A percentile compares a stretch with the other conserved stretches of the same genome.
Conservation (phyloP, 2,797 vertebrate genomes). For the Mormyrus proboscirostris region DNA sequence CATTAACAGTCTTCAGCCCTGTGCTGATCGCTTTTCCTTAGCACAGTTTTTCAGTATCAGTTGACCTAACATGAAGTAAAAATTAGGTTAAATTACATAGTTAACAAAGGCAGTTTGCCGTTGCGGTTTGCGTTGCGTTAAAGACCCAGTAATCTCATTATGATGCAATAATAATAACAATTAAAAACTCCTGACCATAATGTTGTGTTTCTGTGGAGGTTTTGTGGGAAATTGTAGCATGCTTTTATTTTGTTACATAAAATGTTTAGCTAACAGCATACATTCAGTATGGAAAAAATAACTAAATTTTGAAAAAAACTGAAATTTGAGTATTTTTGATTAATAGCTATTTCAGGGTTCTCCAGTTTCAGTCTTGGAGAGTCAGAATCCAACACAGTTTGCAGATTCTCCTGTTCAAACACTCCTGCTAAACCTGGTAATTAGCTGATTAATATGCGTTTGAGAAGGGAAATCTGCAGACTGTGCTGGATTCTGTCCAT, state of each 20-base stretch:
- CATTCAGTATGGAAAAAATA: background rate
- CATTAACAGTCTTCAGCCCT: conserved; percentile 36
- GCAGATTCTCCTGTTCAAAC: background rate
- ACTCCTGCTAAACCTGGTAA: background rate
- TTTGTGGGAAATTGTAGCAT: background rate
- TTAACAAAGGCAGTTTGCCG: background rate
- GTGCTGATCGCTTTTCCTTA: background rate
- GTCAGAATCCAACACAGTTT: background rate
- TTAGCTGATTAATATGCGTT: background rate
- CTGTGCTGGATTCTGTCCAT: background rate
- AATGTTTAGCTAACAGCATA: background rate
- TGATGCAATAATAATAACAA: background rate
- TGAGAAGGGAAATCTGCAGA: background rate
- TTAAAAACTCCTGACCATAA: background rate
- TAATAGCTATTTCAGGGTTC: background rate
- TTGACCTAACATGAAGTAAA: background rate
- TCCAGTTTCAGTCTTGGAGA: background rate
- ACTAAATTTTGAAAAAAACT: background rate
- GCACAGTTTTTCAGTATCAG: background rate
- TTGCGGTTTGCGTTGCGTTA: background rate
- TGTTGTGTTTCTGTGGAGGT: background rate
- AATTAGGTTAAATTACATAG: background rate
- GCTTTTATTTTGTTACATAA: background rate
- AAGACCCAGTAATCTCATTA: background rate
- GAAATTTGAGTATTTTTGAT: background rate